Evolutionary conservation across 2,113 vertebrate species (phyloP).

Genomic region (Tenebrosternarchus preto): DNA sequence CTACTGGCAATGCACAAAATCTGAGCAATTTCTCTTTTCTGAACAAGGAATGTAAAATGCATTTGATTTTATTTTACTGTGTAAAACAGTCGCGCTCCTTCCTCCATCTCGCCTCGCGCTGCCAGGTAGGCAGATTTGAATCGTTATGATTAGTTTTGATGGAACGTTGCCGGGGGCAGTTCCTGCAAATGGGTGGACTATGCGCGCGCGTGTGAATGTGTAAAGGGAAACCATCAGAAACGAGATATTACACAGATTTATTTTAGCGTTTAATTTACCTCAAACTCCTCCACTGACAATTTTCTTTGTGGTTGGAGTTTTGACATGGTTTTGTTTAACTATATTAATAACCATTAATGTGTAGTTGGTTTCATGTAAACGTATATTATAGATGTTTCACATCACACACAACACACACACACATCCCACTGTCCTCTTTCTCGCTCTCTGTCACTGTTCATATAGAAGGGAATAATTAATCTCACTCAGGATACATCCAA

Average conservation of each 20-base stretch:
- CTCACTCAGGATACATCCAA: slow-evolving; percentile 30
- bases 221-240: slow-evolving; percentile 85
- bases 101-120: slow-evolving; percentile 78
- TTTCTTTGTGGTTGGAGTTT: background rate
- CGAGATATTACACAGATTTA: slow-evolving; percentile 74
- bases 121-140: slow-evolving; percentile 90
- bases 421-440: background rate
- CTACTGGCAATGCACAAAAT: slow-evolving; percentile 9
- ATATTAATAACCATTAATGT: background rate
- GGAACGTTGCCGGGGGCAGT: slow-evolving; percentile 89
- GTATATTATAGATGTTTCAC: background rate
- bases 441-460: slow-evolving; percentile 15
- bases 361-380: background rate
- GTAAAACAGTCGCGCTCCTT: slow-evolving; percentile 53
- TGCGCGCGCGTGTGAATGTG: slow-evolving; percentile 86
- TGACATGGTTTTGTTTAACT: background rate
- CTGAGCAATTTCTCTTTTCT: slow-evolving; percentile 23
- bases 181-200: slow-evolving; percentile 92
- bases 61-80: slow-evolving; percentile 32
- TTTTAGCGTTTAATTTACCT: slow-evolving; percentile 10
- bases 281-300: slow-evolving; percentile 15
- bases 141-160: slow-evolving; percentile 95
- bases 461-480: slow-evolving; percentile 38
- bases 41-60: slow-evolving; percentile 2
- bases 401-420: slow-evolving; percentile 11